These are phyloP conservation scores for Chaetodon trifasciatus DNA, from an alignment of 2,797 vertebrate genomes.

Conservation along the genomic window DNA sequence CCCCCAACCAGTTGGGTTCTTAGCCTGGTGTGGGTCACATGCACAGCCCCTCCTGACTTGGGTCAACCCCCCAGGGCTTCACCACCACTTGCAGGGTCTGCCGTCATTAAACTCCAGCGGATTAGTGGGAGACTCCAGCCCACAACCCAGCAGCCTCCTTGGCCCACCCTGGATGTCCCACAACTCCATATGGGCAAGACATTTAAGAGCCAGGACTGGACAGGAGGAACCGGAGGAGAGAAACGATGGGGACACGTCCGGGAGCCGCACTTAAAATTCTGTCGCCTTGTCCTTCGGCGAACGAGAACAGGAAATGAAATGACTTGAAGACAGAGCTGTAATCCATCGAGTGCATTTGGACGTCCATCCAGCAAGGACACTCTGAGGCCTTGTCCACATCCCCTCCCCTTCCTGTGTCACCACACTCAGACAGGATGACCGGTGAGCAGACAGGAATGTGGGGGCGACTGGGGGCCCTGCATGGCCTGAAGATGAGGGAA, in stretches of 20 bases:
- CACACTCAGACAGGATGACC: conserved; percentile 75
- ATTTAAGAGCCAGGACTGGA: conserved; percentile 36
- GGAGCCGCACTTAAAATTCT: not conserved
- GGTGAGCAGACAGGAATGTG: conserved; percentile 47
- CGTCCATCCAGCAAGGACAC: conserved; percentile 52
- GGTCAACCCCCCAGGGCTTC: conserved; percentile 77
- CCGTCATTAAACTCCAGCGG: conserved; percentile 81
- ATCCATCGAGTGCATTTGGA: conserved; percentile 19
- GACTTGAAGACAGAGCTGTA: conserved; percentile 32
- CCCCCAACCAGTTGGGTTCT: conserved; percentile 61
- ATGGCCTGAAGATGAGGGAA: conserved; percentile 79
- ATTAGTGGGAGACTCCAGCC: conserved; percentile 83
- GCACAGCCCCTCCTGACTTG: conserved; percentile 81
- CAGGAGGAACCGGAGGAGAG: not conserved
- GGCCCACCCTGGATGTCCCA: conserved; percentile 68
- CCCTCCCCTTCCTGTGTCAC: conserved; percentile 58
- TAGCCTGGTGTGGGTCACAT: conserved; percentile 76
- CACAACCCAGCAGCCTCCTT: conserved; percentile 55
- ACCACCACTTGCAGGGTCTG: conserved; percentile 68
- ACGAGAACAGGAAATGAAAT: conserved; percentile 32
- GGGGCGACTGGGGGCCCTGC: conserved; percentile 42
- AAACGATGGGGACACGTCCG: conserved; percentile 18
- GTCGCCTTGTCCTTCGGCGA: conserved; percentile 17
- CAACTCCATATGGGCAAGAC: conserved; percentile 39
- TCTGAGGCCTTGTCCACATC: conserved; percentile 49